Conservation (phyloP, 92 coral and sea anemone species). For the Actinostola sp. region DNA sequence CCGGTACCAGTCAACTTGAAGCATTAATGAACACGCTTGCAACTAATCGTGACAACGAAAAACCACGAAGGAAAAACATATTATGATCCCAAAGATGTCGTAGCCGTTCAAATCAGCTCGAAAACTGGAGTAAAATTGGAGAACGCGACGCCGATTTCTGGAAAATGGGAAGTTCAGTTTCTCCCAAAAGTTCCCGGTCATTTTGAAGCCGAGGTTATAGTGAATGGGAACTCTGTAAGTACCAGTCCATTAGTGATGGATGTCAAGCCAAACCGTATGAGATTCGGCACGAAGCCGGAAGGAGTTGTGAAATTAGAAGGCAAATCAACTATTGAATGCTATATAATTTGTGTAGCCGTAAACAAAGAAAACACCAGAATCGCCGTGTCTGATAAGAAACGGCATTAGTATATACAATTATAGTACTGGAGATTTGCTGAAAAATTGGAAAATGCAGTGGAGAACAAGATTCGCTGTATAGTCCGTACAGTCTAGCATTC, state of each 20-base stretch:
- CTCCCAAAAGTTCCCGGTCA: constrained; percentile 11
- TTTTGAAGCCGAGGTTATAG: constrained; percentile 14
- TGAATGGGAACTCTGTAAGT: constrained; percentile 16
- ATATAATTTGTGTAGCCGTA: neutral
- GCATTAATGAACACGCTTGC: too few species aligned
- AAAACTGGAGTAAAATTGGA: neutral
- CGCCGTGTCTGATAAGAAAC: neutral
- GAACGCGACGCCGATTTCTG: neutral
- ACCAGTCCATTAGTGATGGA: constrained; percentile 9
- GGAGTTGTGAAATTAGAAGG: neutral
- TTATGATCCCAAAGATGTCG: neutral
- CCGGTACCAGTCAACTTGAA: neutral
- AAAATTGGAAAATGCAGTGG: neutral
- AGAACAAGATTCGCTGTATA: neutral
- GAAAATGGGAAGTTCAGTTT: constrained; percentile 9
- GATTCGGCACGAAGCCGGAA: neutral
- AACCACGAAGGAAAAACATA: neutral
- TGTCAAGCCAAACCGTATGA: constrained; percentile 2
- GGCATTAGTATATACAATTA: neutral
- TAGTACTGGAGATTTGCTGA: constrained; percentile 3
- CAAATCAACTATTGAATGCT: neutral
- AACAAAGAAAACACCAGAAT: constrained; percentile 6
- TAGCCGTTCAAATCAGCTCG: neutral
- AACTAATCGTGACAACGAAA: neutral
- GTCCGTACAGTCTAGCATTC: constrained; percentile 1